Evolutionary conservation across 2,888 invertebrate species (phyloP), one percentile per base, ranked within the genome.

Genomic region (Sphaerophoria taeniata): DNA sequence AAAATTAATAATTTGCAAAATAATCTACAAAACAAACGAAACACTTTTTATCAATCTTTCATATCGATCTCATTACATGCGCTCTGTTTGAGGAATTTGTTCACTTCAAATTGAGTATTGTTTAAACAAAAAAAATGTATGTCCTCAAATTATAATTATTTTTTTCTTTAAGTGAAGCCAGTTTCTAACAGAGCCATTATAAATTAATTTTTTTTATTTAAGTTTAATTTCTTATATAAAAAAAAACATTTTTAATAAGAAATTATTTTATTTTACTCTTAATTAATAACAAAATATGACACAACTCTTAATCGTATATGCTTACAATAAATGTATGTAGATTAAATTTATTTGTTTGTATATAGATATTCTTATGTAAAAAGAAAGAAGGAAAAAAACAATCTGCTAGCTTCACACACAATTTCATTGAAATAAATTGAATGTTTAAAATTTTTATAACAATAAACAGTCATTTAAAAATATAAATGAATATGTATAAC

Each of bases 11-110:
- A 45, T 81, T 77, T 85, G 79, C 73, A 76, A 85, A 60, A 31
- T 76, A 69, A 77, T 74, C 77, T 71, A 58, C 65, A 74, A 78
- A 70, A 47, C 67, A 69, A 85, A 43, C 43, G 9, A 43, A 69
- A 76, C 65, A 79, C 76, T 84, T 87, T 87, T 87, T 87, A 88
- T 90, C 90, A 88, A 90, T 89, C 90, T 90, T 90, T 90, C 90
- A 90, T 88, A 89, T 88, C 89, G 90, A 90, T 90, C 91, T 90
- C 90, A 90, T 89, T 90, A 90, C 88, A 89, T 87, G 87, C 69
- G 87, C 84, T 87, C 87, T 87, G 87, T 87, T 81, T 24, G 77
- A 43, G 84, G 47, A 87, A 72, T 69, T 77, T 63, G 70, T 80
- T 84, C 80, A 81, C 84, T 81, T 70, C 24, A 70, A 43, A 58